Evolutionary conservation across 2,113 vertebrate species (phyloP), one percentile per base, ranked within the genome.

Genomic region (Arenaria interpres): DNA sequence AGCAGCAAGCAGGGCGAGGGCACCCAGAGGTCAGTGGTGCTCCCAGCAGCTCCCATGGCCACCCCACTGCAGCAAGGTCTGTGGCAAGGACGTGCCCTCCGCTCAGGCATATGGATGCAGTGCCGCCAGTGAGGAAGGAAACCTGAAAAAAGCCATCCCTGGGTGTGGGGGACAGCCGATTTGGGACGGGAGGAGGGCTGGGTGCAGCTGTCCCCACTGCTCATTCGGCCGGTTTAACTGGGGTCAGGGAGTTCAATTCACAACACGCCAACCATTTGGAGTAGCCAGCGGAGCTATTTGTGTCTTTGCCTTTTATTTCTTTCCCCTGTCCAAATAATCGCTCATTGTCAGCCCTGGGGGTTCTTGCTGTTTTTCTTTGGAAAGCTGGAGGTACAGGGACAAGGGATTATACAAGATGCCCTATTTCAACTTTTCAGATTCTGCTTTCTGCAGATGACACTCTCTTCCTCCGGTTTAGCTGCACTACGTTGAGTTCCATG

Each of bases 161-260:
- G 25, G 53, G 17, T 28, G 10, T 1, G 2, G 20, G 11, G 21
- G 13, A 46, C 2, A 1, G 68, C 46, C 3, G 9, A 60, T 69
- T 30, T 0, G 0, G 10, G 69, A 14, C 33, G 16, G 32, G 81
- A 79, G 66, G 14, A 69, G 39, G 17, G 14, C 39, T 62, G 69
- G 19, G n/a, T 71, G 64, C 96, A 96, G 90, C 94, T 80, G 86
- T 96, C 63, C 50, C 66, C 83, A 62, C 28, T 88, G 85, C 66
- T 96, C 84, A 25, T 62, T 88, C 5, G 2, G 41, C 35, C 94
- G 81, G 57, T 53, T 77, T 95, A 94, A 85, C 75, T 35, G 89
- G 87, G 96, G 96, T 97, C 94, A 96, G 25, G 62, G 85, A 93
- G 96, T 87, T 98, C 95, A 89, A 25, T 91, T 97, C 94, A 83